A percentile compares a stretch with the other conserved stretches of the same genome.
phyloP scores from a whole-genome alignment of 2,113 vertebrate genomes.

The Trichomycterus rosablanca region DNA sequence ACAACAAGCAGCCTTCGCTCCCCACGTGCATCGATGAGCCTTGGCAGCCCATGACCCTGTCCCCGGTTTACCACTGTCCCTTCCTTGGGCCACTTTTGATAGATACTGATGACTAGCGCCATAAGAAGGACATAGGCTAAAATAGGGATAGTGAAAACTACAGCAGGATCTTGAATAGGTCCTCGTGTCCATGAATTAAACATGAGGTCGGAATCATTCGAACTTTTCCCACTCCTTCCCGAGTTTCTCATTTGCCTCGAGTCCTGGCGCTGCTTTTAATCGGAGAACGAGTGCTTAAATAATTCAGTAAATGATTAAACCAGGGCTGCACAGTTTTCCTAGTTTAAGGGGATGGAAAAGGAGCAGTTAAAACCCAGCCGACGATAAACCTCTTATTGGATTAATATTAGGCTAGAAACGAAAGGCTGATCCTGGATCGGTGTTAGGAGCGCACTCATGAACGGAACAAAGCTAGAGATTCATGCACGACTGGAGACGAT shows the following conservation, averaged over 20 bases:
- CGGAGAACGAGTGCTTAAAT: conserved; percentile 30
- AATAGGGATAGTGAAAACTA: conserved; percentile 34
- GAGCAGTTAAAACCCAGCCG: conserved; percentile 10
- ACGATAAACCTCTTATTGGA: conserved; percentile 23
- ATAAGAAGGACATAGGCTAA: too few relatives aligned
- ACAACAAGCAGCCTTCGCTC: too few relatives aligned
- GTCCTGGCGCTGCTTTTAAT: conserved; percentile 52
- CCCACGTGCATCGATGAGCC: too few relatives aligned
- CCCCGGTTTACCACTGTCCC: too few relatives aligned
- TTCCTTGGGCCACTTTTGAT: too few relatives aligned
- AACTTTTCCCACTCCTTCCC: conserved; percentile 27
- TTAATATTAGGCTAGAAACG: conserved; percentile 29
- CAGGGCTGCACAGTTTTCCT: conserved; percentile 17
- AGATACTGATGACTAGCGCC: too few relatives aligned
- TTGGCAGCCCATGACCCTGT: too few relatives aligned
- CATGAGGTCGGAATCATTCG: conserved; percentile 61
- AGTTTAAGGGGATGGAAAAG: too few relatives aligned
- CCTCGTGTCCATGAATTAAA: conserved; percentile 62
- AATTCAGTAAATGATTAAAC: too few relatives aligned
- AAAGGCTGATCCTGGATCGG: conserved; percentile 21
- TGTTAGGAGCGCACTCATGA: conserved; percentile 31
- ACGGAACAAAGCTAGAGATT: conserved; percentile 30
- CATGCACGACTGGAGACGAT: conserved; percentile 41
- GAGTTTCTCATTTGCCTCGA: conserved; percentile 20
- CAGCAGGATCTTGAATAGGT: conserved; percentile 44